Conservation (phyloP, 2,797 vertebrate species). For the Pseudotriccus pelzelni region DNA sequence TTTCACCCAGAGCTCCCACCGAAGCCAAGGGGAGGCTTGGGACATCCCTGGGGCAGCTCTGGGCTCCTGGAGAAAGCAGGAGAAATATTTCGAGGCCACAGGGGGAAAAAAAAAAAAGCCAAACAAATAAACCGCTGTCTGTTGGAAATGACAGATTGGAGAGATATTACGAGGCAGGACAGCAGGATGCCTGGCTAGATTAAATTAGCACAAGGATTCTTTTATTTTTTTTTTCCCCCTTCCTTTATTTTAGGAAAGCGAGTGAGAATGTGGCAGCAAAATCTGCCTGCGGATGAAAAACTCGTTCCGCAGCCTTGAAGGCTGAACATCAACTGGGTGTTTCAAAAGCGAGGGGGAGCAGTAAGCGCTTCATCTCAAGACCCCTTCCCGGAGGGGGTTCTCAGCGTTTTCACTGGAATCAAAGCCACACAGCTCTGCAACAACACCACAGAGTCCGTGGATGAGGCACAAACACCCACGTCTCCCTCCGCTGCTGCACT, state of each 20-base stretch:
- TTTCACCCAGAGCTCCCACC: neutral
- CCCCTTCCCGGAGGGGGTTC: neutral
- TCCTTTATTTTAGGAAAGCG: conserved; percentile 59
- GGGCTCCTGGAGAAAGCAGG: neutral
- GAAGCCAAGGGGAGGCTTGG: neutral
- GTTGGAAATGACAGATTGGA: conserved; percentile 40
- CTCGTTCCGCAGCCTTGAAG: neutral
- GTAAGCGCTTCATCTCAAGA: neutral
- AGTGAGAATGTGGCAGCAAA: conserved; percentile 43
- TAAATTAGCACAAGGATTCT: conserved; percentile 35
- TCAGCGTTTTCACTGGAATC: neutral
- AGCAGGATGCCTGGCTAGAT: conserved; percentile 52
- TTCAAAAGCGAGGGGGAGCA: neutral
- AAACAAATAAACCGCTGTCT: conserved; percentile 39
- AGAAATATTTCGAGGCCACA: neutral
- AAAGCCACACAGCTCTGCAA: neutral
- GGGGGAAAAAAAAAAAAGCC: neutral
- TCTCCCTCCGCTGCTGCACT: neutral
- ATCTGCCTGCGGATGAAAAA: conserved; percentile 35
- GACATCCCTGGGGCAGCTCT: neutral
- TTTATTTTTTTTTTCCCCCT: neutral
- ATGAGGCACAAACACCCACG: neutral
- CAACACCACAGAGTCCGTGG: neutral
- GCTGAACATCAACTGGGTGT: neutral
- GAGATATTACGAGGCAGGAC: conserved; percentile 43